Percentiles rank a stretch among this genome's conserved stretches.
phyloP scores from a whole-genome alignment of 2,888 invertebrate genomes.

The Pediacus dermestoides region DNA sequence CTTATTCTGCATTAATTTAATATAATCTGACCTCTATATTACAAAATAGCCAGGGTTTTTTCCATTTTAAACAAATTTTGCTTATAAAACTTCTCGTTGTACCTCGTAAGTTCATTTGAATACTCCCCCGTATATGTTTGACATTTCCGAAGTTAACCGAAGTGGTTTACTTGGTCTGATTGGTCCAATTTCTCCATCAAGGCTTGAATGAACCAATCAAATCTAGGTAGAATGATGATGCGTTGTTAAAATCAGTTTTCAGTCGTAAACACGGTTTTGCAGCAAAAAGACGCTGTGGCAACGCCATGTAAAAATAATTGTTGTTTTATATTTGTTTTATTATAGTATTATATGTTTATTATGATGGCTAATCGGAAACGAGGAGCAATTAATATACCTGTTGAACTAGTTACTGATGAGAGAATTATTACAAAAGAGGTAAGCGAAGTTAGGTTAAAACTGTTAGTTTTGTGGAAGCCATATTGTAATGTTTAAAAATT shows the following conservation, averaged over 20 bases:
- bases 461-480: no score
- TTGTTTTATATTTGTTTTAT: constrained; percentile 14
- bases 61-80: no score
- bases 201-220: constrained; percentile 10
- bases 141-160: constrained; percentile 1
- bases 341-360: constrained; percentile 20
- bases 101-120: neutral
- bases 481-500: neutral
- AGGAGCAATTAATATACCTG: constrained; percentile 23
- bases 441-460: constrained; percentile 8
- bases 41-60: no score
- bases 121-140: neutral
- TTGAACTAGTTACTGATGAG: constrained; percentile 28
- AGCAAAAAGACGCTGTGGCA: no score
- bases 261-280: no score
- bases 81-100: constrained; percentile 4
- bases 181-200: constrained; percentile 5
- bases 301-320: constrained; percentile 20
- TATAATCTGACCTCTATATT: no score
- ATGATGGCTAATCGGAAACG: constrained; percentile 30
- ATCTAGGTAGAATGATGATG: no score
- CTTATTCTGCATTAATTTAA: no score
- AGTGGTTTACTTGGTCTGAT: constrained; percentile 3
- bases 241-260: no score
- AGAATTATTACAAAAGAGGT: constrained; percentile 33